Evolutionary conservation across 2,797 vertebrate genomes (phyloP), one percentile per base, ranked within the genome.

Genomic region (Steatocranus sp.): DNA sequence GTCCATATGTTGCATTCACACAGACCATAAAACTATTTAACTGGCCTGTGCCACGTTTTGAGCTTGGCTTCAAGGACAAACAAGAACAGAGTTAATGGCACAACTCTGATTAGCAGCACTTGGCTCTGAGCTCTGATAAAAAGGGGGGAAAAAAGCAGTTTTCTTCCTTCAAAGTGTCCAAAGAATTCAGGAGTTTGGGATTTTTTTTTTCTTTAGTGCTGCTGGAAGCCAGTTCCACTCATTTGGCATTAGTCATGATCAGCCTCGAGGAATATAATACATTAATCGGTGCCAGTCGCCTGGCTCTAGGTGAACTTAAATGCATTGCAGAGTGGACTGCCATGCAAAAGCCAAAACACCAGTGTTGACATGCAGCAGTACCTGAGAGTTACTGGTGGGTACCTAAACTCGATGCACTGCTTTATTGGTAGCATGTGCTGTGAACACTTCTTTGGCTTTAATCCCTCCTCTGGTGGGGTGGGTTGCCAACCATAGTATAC

Each of bases 241-340:
- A 75, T 91, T 93, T 92, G 90, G 89, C 86, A 46, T 36, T 77
- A 46, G 58, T 70, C 46, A 49, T 43, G 17, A 80, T 89, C 51
- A 84, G 82, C 76, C n/a, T 11, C 2, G 53, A 88, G 78, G 83
- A 89, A 78, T 91, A 83, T 80, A 89, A 90, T 78, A 75, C 87
- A 93, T 93, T 92, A 93, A 91, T 93, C 80, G 78, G 68, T 91
- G 87, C 92, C 90, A 90, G 63, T 76, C 1, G 46, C 12, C 81
- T 88, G 89, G 86, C 86, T 41, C 49, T 80, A 43, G 80, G 82
- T 94, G 56, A 90, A 85, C 83, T 88, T 79, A 75, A 61, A 84
- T 49, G 49, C 80, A 88, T 49, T 48, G 49, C 61, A 77, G 83
- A 87, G 88, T 86, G 80, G 80, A 88, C 27, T 89, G 89, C 80